Percentiles rank a stretch among this genome's conserved stretches.
Evolutionary conservation across 2,797 vertebrate species (phyloP).

Genomic region (Periparus ater): DNA sequence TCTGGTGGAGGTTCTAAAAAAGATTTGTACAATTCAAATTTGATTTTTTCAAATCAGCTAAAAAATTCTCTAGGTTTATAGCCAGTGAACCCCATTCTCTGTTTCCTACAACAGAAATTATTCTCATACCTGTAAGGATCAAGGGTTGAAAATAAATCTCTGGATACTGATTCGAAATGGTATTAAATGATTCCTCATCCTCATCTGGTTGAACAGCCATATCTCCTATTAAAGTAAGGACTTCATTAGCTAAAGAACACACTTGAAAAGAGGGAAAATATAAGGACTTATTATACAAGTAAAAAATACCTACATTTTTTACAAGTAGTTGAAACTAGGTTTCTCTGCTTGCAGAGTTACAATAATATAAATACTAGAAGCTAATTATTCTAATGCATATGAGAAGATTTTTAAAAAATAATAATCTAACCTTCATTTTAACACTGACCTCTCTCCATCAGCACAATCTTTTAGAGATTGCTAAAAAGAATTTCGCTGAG

Average conservation of each 20-base stretch:
- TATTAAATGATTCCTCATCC: conserved; percentile 77
- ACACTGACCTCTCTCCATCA: neutral
- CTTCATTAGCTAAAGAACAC: neutral
- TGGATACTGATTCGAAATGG: conserved; percentile 84
- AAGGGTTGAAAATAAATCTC: conserved; percentile 89
- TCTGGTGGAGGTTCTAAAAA: conserved; percentile 92
- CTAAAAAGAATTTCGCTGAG: neutral
- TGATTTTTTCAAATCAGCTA: neutral
- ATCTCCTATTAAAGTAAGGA: conserved; percentile 81
- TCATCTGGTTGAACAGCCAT: conserved; percentile 64
- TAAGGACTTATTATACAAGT: neutral
- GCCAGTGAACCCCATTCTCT: neutral
- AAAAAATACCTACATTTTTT: neutral
- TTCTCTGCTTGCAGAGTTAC: neutral
- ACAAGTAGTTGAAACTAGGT: neutral
- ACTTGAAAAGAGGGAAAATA: neutral
- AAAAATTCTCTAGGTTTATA: neutral
- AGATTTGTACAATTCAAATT: neutral
- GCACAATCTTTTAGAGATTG: neutral
- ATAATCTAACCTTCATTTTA: neutral
- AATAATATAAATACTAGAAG: neutral
- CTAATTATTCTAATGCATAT: neutral
- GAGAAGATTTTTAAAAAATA: neutral
- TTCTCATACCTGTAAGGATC: conserved; percentile 84
- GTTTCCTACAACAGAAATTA: neutral